A percentile compares a stretch with the other conserved stretches of the same genome.
These are phyloP conservation scores for Chloroceryle aenea DNA, from an alignment of 2,113 vertebrate species.

Conservation along the genomic window DNA sequence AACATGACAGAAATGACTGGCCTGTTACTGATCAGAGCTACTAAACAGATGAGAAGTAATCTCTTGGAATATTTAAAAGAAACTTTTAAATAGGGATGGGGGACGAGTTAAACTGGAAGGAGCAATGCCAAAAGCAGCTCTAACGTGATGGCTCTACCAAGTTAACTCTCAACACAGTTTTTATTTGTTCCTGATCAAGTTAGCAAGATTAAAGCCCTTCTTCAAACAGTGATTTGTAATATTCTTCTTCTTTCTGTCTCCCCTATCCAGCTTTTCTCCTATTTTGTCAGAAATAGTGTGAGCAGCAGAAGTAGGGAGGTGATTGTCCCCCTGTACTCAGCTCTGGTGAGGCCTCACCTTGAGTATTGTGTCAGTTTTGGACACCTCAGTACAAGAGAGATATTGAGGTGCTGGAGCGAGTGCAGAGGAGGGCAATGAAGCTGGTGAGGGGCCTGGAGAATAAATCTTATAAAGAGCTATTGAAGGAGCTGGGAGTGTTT, in stretches of 20 bases:
- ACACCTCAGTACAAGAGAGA: no score
- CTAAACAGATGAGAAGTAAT: conserved; percentile 46
- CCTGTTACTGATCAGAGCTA: conserved; percentile 1
- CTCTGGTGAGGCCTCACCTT: no score
- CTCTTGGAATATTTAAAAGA: conserved; percentile 24
- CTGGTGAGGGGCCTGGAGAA: no score
- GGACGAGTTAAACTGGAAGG: not conserved
- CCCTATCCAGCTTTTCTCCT: not conserved
- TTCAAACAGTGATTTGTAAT: not conserved
- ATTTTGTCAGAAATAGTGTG: not conserved
- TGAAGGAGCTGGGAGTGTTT: no score
- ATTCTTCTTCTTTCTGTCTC: not conserved
- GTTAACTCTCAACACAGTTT: not conserved
- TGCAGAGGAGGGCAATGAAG: no score
- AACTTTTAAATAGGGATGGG: not conserved
- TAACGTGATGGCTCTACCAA: not conserved
- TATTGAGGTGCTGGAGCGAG: no score
- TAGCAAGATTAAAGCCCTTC: not conserved
- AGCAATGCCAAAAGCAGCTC: not conserved
- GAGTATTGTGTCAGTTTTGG: no score
- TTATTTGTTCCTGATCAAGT: not conserved
- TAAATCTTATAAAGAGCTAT: no score
- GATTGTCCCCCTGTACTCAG: no score
- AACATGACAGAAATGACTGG: conserved; percentile 18
- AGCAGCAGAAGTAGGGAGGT: no score